Evolutionary conservation across 1,140 invertebrate genomes (phyloP).

Genomic region (Andrena cerasifolii): DNA sequence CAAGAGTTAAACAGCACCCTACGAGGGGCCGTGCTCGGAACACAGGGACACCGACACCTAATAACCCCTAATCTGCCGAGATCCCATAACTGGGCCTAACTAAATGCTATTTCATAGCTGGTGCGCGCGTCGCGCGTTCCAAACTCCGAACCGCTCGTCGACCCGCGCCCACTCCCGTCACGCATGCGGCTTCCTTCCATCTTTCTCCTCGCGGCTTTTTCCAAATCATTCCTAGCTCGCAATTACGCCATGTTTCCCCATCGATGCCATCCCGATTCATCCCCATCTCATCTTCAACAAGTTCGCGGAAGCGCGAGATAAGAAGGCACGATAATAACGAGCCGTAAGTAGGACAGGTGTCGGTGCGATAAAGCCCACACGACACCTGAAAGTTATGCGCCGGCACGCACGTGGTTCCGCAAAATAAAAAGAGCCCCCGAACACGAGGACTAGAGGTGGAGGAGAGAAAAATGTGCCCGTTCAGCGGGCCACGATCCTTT

Average conservation of each 20-base stretch:
- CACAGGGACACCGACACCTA: constrained; percentile 74
- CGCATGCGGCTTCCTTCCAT: background rate
- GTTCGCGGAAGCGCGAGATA: constrained; percentile 71
- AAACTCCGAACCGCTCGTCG: background rate
- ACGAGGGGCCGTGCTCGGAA: constrained; percentile 56
- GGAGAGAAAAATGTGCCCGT: constrained; percentile 38
- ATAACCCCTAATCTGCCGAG: constrained; percentile 73
- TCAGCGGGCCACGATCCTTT: constrained; percentile 57
- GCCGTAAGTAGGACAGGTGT: constrained; percentile 80
- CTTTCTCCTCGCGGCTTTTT: background rate
- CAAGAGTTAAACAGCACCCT: constrained; percentile 58
- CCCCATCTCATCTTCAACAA: constrained; percentile 46
- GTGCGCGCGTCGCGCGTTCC: constrained; percentile 42
- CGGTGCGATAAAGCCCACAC: constrained; percentile 75
- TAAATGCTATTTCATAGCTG: constrained; percentile 71
- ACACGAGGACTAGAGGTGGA: background rate
- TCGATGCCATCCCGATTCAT: constrained; percentile 14
- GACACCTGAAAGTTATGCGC: constrained; percentile 79
- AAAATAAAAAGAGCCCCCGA: constrained; percentile 59
- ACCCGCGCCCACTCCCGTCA: background rate
- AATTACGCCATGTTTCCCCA: constrained; percentile 19
- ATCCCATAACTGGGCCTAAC: constrained; percentile 73
- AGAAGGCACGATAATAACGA: constrained; percentile 75
- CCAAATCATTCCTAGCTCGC: constrained; percentile 20
- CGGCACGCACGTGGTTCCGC: constrained; percentile 75